Base-by-base conservation (phyloP, 2,797 vertebrate species). In the Peromyscus eremicus region DNA sequence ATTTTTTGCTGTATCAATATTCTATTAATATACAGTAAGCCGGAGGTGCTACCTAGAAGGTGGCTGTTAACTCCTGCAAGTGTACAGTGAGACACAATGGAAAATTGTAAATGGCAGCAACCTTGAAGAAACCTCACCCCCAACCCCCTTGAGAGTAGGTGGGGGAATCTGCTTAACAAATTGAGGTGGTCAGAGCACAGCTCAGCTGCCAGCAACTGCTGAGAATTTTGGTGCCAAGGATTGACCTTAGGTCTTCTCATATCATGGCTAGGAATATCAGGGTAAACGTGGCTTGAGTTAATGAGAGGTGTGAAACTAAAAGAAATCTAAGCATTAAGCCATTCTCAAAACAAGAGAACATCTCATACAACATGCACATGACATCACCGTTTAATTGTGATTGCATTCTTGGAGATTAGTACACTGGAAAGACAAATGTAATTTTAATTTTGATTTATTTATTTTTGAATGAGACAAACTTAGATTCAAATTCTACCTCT, bases 1-100 rank as follows among this genome's bases (percentile, higher is more conserved):
- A 98, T 99, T 99, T 99, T 85, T 98, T 98, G 98, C 98, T 99
- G 98, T 99, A 99, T 99, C 99, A 99, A 99, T 99, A 99, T 99
- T 99, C 99, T 99, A 99, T 99, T 99, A 99, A 99, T 99, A 99
- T 99, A 98, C 99, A 98, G 98, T 98, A 98, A 99, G 99, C 99
- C 99, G 99, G 99, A 98, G 99, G 99, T 99, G 98, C 98, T 98
- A 98, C 98, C 98, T 99, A 98, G 98, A 98, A 98, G 96, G 97
- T 98, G 98, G 98, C 98, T 91, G 97, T 98, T 99, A 99, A 99
- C 99, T 97, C 23, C 98, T 99, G 99, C 99, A 99, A 98, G 98
- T 98, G 98, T 99, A 98, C 97, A 98, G 98, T 99, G 98, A 98
- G 98, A 98, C 98, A 98, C 98, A 98, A 99, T 98, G 98, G 99